Conservation (phyloP, 2,888 invertebrate genomes). For the Masnerella sp. region DNA sequence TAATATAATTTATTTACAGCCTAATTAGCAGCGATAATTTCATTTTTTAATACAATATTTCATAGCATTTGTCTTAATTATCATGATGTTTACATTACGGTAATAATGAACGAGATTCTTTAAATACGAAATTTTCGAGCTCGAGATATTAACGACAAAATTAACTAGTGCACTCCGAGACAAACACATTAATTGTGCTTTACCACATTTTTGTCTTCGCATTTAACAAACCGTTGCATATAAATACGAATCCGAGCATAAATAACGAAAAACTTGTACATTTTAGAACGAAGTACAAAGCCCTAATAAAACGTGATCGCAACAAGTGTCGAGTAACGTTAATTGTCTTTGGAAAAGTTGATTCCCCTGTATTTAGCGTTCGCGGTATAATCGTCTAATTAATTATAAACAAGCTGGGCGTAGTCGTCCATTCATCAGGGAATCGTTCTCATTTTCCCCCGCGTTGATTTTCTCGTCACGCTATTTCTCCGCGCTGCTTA, state of each 20-base stretch:
- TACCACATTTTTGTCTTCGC: not conserved
- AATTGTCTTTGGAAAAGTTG: not conserved
- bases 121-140: constrained; percentile 23
- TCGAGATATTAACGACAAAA: constrained; percentile 16
- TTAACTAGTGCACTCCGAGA: constrained; percentile 10
- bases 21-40: not conserved
- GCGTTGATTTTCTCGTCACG: constrained; percentile 54
- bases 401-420: constrained; percentile 43
- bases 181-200: constrained; percentile 18
- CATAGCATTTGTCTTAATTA: constrained; percentile 23
- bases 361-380: constrained; percentile 12
- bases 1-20: constrained; percentile 1
- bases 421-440: constrained; percentile 33
- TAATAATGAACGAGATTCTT: constrained; percentile 17
- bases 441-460: constrained; percentile 46
- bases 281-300: too few species aligned
- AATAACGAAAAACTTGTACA: too few species aligned
- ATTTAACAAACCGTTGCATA: constrained; percentile 14
- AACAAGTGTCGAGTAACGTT: constrained; percentile 35
- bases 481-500: constrained; percentile 44
- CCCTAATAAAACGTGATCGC: constrained; percentile 8
- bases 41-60: constrained; percentile 12
- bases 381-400: constrained; percentile 42
- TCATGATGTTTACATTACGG: constrained; percentile 7
- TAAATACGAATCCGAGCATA: not conserved